Evolutionary conservation across 2,113 vertebrate species (phyloP).

Genomic region (Alligator mississippiensis): DNA sequence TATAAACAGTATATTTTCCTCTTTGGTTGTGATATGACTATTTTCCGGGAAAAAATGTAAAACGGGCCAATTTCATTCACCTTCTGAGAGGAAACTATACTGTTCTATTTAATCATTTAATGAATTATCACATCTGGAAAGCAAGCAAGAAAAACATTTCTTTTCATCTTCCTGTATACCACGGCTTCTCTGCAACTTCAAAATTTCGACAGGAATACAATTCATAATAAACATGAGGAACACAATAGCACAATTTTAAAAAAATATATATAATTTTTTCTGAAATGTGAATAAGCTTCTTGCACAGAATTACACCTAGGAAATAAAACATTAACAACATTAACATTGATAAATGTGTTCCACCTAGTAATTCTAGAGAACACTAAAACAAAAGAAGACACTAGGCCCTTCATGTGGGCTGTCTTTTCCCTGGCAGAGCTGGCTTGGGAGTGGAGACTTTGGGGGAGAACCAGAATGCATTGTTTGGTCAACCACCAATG

Average conservation of each 20-base stretch:
- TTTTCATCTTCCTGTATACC: neutral
- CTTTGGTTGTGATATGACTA: neutral
- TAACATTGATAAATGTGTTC: neutral
- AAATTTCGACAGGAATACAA: neutral
- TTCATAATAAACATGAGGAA: neutral
- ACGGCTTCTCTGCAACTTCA: neutral
- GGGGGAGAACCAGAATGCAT: no score
- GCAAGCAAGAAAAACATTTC: neutral
- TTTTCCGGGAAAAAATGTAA: neutral
- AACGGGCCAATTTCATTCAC: neutral
- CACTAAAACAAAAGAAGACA: accelerated
- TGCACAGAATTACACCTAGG: neutral
- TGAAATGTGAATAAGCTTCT: neutral
- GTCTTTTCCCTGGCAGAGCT: no score
- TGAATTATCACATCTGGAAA: neutral
- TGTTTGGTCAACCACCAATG: no score
- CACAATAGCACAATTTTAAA: neutral
- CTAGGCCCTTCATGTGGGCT: no score
- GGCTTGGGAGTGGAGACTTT: no score
- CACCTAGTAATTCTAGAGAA: neutral
- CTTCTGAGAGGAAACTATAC: neutral
- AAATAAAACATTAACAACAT: neutral
- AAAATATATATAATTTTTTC: neutral
- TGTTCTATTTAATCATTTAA: neutral
- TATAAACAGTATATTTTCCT: neutral